phyloP scores from a whole-genome alignment of 2,113 vertebrate genomes.

The Marmota monax region DNA sequence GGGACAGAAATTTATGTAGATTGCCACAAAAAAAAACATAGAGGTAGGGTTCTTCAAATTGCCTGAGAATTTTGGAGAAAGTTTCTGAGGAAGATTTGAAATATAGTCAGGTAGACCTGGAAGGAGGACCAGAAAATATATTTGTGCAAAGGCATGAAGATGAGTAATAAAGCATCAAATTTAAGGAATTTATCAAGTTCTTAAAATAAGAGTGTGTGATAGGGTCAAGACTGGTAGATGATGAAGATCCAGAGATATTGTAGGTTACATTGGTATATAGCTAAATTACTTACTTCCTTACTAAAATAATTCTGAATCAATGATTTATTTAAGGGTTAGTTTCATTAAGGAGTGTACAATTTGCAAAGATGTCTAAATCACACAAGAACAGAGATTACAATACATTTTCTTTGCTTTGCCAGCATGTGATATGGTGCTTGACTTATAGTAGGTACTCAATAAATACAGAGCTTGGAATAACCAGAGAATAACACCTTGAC shows the following conservation, averaged over 20 bases:
- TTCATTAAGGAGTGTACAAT: background rate
- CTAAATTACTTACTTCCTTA: background rate
- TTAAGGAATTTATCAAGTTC: background rate
- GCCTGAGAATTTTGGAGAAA: background rate
- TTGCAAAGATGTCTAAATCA: background rate
- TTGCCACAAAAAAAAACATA: background rate
- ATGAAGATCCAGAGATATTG: background rate
- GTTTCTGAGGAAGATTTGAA: background rate
- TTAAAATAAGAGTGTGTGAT: background rate
- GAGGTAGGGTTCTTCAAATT: background rate
- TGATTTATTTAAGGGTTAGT: background rate
- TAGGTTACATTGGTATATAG: background rate
- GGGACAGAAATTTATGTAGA: background rate
- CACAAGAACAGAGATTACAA: background rate
- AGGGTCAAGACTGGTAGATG: background rate
- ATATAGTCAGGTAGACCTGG: background rate
- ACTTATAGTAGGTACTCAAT: background rate
- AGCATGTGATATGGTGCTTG: background rate
- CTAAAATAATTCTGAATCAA: conserved; percentile 18
- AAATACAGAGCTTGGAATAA: conserved; percentile 4
- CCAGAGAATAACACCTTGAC: background rate
- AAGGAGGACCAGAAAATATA: background rate
- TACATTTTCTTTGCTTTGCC: background rate
- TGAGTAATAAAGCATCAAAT: background rate
- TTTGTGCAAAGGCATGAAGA: background rate